Base-by-base conservation (phyloP, 2,113 vertebrate species). In the Andinoacara biseriatus region DNA sequence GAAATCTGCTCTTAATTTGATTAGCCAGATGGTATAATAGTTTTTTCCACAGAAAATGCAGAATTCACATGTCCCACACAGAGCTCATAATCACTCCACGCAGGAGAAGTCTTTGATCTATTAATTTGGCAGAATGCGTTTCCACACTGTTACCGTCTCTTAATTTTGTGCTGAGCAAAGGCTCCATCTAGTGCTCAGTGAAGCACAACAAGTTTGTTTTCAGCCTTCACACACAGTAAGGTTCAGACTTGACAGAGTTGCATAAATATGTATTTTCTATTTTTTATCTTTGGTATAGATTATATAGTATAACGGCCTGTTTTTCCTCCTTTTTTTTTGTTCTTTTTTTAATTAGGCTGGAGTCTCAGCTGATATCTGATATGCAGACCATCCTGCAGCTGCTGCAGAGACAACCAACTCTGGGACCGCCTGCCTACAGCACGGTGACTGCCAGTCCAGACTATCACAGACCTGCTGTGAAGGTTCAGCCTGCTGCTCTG, bases 351-450 rank as follows among this genome's bases (percentile, higher is more conserved):
- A 33, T 82, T 2, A 99, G 98, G 93, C 94, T 99, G 84, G 98
- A 99, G 95, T 97, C 97, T 82, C 98, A 99, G 92, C 97, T 99
- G 97, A 97, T 97, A 46, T 94, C 97, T 74, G 98, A 99, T 46
- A 98, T 99, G 86, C 98, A 99, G 92, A 96, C 95, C 78, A 98
- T 99, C 89, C 95, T 99, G 84, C 97, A 98, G 91, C 95, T 99
- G 78, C 94, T 99, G 75, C 98, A 99, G 92, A 97, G 96, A 90
- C 98, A 98, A 93, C 94, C 96, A 2, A 87, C 96, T 0, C 92
- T 96, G 59, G 97, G 97, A n/a, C 98, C 98, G 7, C 98, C 98
- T 10, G 97, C 98, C 75, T 99, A 99, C 57, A 99, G 97, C 85
- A 95, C 96, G 90, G 97, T 99, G 79, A 97, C 98, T 4, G 95